A percentile compares a stretch with the other conserved stretches of the same genome.
Evolutionary conservation across 2,113 vertebrate species (phyloP).

Genomic region (Onychostoma macrolepis): DNA sequence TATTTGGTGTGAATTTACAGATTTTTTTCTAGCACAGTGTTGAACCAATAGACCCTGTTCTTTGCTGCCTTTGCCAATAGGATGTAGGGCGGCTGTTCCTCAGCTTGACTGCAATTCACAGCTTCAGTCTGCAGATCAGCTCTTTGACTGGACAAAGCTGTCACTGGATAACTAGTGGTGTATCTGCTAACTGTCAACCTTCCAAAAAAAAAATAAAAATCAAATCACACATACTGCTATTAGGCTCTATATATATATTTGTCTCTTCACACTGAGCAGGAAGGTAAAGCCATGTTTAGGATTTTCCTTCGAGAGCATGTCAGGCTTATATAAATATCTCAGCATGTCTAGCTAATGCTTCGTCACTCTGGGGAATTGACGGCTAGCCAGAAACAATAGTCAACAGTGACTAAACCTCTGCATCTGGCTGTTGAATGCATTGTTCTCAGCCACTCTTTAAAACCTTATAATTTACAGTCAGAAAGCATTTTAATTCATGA

Average conservation of each 20-base stretch:
- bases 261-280: not conserved
- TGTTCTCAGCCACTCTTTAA: not conserved
- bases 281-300: not conserved
- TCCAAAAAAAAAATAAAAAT: not conserved
- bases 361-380: not conserved
- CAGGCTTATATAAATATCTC: slow-evolving; percentile 3
- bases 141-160: not conserved
- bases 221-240: not conserved
- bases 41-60: not conserved
- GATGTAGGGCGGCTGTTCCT: slow-evolving; percentile 10
- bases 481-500: not conserved
- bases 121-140: slow-evolving; percentile 9
- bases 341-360: not conserved
- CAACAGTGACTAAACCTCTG: slow-evolving; percentile 27
- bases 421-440: slow-evolving; percentile 5
- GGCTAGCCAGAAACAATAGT: not conserved
- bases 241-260: not conserved
- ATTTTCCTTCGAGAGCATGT: not conserved
- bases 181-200: not conserved
- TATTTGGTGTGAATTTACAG: not conserved
- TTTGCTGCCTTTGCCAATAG: slow-evolving; percentile 2
- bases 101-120: slow-evolving; percentile 36
- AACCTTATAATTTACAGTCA: not conserved
- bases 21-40: not conserved
- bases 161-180: not conserved